Base-by-base conservation (phyloP, 2,888 invertebrate species). In the Leptinotarsa rubiginosa region DNA sequence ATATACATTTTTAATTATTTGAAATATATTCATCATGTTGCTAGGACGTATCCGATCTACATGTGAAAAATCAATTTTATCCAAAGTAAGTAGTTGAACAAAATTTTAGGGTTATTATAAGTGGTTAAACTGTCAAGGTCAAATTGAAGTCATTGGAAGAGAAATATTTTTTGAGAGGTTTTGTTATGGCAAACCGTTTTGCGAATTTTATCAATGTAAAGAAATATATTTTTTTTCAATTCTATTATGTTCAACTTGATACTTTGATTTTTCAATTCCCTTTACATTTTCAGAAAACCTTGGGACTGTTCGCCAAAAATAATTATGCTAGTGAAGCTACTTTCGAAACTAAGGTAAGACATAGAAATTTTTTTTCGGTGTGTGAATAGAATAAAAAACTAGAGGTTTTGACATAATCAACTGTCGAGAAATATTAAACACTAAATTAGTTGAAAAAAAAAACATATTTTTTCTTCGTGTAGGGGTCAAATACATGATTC, bases 291-390 rank as follows among this genome's bases (percentile, higher is more conserved):
- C 81, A 87, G 87, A 87, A 87, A 82, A 84, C 85, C 41, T 78
- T 86, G 69, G 84, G 84, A 4, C 75, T 87, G 47, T 75, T 85
- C 65, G 77, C 83, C 7, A 80, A 80, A 67, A 80, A 88, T 77
- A 82, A 88, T 78, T 92, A 91, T 79, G 91, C 90, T 77, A 90
- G 90, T 10, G 92, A 92, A 86, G 91, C 91, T 7, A 88, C 88
- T 15, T 92, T 92, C 82, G 92, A 92, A 86, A 90, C 91, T 13
- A 89, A 91, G 89, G 91, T 91, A 81, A 82, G 77, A 41, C 3
- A 41, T 62, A 25, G 13, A 20, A 2, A 59, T 10, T 41, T 1
- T 10, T 2, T 41, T 2, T 2, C 12, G 1, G 56, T 16, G 4
- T 62, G 31, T 62, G 3, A 41, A 4, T 15, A 20, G 15, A 56